These are phyloP conservation scores for Drosophila lutescens DNA, from an alignment of 2,888 invertebrate genomes.

Conservation along the genomic window DNA sequence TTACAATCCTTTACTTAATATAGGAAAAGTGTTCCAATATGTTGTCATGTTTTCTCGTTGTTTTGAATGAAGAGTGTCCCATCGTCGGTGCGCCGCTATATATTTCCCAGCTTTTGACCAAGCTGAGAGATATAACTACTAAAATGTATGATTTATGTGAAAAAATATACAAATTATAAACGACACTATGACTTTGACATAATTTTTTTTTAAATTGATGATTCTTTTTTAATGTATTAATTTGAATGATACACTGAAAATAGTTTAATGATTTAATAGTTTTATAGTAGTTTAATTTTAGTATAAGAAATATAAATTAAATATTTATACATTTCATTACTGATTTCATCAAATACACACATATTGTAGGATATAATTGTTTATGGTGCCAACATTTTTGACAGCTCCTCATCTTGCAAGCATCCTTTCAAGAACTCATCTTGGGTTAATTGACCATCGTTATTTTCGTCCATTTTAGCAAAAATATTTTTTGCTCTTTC, in stretches of 20 bases:
- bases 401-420: constrained; percentile 97
- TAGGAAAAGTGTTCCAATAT: background rate
- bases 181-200: background rate
- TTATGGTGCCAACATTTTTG: constrained; percentile 97
- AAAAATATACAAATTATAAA: background rate
- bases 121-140: background rate
- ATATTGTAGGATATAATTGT: constrained; percentile 81
- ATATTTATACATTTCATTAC: constrained; percentile 82
- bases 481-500: constrained; percentile 99
- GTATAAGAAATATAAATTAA: constrained; percentile 82
- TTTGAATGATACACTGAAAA: constrained; percentile 31
- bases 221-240: constrained; percentile 4
- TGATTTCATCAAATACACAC: constrained; percentile 82
- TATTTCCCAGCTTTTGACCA: background rate
- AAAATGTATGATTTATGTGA: background rate
- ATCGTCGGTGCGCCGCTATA: background rate
- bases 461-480: constrained; percentile 99
- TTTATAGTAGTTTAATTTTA: constrained; percentile 72
- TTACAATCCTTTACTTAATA: background rate
- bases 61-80: background rate
- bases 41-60: background rate
- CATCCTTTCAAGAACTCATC: constrained; percentile 99
- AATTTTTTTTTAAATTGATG: background rate
- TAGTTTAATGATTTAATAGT: constrained; percentile 62
- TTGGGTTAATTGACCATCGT: constrained; percentile 98